Evolutionary conservation across 2,888 invertebrate genomes (phyloP).

Genomic region (Hylaea fasciaria): DNA sequence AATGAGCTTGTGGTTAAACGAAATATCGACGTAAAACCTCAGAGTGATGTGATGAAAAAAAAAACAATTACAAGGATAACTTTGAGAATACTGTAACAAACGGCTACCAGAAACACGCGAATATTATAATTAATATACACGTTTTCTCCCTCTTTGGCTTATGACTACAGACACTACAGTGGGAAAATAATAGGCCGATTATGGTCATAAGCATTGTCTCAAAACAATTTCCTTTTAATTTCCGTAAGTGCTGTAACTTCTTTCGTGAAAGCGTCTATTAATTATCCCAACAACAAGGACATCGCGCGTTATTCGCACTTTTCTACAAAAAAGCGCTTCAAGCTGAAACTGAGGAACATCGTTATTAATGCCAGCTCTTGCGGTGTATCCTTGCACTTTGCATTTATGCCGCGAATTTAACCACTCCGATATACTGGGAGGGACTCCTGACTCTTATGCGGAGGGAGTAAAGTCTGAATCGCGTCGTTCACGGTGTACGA

Average conservation of each 20-base stretch:
- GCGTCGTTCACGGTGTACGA: constrained; percentile 45
- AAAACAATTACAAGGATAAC: too few species aligned
- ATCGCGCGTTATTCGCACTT: constrained; percentile 10
- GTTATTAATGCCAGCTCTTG: constrained; percentile 64
- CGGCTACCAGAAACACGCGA: too few species aligned
- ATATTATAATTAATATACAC: too few species aligned
- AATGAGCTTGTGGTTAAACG: too few species aligned
- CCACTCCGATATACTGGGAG: constrained; percentile 46
- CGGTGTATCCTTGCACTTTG: constrained; percentile 67
- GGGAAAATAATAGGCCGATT: too few species aligned
- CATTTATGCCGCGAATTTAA: constrained; percentile 65
- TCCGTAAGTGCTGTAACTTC: neutral
- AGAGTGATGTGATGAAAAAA: too few species aligned
- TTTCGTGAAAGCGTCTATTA: constrained; percentile 1
- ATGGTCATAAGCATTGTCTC: neutral
- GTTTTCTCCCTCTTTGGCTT: too few species aligned
- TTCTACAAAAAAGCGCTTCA: constrained; percentile 14
- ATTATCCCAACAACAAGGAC: constrained; percentile 16
- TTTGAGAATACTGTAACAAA: too few species aligned
- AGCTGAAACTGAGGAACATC: constrained; percentile 30
- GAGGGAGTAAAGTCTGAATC: constrained; percentile 65
- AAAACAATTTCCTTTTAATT: neutral
- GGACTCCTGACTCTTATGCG: constrained; percentile 50
- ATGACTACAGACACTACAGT: too few species aligned
- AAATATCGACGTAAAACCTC: too few species aligned